These are phyloP conservation scores for Oncopodura yosiiana DNA, from an alignment of 1,140 invertebrate species.

Conservation along the genomic window DNA sequence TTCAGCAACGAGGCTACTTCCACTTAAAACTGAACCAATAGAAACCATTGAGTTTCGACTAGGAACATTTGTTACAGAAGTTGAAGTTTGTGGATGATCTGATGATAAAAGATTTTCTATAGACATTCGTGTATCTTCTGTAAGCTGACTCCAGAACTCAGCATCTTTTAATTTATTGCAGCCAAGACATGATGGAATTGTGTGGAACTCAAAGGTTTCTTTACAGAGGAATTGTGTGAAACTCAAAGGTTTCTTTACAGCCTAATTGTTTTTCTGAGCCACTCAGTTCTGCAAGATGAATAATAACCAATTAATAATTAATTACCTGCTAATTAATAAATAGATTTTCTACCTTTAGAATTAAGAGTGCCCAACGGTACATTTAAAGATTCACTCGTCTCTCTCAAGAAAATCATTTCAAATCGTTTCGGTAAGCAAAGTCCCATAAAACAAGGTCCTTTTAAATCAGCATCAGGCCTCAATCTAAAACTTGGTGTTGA, in stretches of 20 bases:
- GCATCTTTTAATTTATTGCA: constrained; percentile 10
- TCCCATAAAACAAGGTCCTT: constrained; percentile 54
- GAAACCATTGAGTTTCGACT: constrained; percentile 12
- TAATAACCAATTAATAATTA: neutral
- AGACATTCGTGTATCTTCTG: neutral
- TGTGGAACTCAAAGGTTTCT: constrained; percentile 20
- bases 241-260: neutral
- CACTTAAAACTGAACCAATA: constrained; percentile 8
- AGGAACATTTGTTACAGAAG: neutral
- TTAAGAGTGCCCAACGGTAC: neutral
- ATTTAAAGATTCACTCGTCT: constrained; percentile 1
- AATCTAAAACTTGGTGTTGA: constrained; percentile 29
- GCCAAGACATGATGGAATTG: constrained; percentile 14
- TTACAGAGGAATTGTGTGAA: neutral
- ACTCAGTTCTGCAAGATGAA: neutral
- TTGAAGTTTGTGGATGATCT: neutral
- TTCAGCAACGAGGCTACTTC: neutral
- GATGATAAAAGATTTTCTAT: neutral
- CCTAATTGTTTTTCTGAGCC: neutral
- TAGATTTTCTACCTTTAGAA: too few relatives aligned
- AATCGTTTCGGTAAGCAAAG: constrained; percentile 64
- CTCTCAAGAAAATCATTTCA: constrained; percentile 54
- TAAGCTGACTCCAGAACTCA: neutral
- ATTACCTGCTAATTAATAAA: neutral
- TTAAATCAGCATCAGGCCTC: constrained; percentile 20